Evolutionary conservation across 2,113 vertebrate species (phyloP).

Genomic region (Ranitomeya variabilis): DNA sequence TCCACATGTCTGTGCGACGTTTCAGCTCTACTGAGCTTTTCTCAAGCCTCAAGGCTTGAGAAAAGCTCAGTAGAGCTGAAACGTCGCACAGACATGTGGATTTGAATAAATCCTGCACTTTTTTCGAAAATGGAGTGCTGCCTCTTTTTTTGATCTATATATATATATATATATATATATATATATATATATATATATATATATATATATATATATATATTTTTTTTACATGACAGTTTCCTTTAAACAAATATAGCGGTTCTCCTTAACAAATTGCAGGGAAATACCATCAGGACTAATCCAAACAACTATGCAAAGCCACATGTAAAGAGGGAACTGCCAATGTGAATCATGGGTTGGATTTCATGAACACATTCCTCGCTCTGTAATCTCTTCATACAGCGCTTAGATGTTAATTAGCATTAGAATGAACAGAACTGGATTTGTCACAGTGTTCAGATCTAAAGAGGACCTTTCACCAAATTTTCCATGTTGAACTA

Average conservation of each 20-base stretch:
- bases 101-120: no score
- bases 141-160: no score
- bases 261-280: neutral
- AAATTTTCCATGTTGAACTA: no score
- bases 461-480: neutral
- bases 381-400: neutral
- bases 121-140: no score
- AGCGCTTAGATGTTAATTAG: neutral
- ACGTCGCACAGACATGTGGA: no score
- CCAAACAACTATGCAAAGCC: neutral
- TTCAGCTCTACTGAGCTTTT: no score
- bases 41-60: no score
- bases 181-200: no score
- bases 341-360: slow-evolving; percentile 5
- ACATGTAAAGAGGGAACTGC: neutral
- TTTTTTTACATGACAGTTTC: neutral
- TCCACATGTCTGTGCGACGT: no score
- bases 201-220: no score
- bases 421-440: neutral
- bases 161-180: no score
- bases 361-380: neutral
- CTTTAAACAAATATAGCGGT: neutral
- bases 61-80: no score
- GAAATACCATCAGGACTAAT: neutral
- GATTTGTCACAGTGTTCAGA: neutral